Percentiles rank a stretch among this genome's conserved stretches.
Evolutionary conservation across 2,888 invertebrate species (phyloP).

Genomic region (Ypsolopha scabrella): DNA sequence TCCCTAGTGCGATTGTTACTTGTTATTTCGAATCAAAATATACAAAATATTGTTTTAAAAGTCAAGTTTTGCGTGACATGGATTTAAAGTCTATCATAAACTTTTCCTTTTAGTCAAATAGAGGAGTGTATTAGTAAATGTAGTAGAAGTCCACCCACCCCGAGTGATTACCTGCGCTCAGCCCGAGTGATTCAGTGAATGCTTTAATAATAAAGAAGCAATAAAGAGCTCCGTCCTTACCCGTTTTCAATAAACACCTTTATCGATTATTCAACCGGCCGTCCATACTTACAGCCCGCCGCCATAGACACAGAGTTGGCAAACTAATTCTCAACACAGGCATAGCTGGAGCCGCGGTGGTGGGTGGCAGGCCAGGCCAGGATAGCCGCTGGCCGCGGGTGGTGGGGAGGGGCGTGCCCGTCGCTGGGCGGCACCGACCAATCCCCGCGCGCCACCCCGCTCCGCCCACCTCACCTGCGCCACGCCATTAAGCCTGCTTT

Average conservation of each 20-base stretch:
- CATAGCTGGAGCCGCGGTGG: conserved; percentile 63
- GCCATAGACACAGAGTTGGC: conserved; percentile 70
- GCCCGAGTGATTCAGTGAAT: not conserved
- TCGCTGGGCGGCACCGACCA: conserved; percentile 65
- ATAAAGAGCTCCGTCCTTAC: conserved; percentile 63
- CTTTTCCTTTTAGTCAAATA: no score
- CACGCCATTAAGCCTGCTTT: conserved; percentile 62
- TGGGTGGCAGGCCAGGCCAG: conserved; percentile 25
- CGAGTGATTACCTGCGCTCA: not conserved
- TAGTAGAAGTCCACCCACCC: not conserved
- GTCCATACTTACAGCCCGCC: conserved; percentile 67
- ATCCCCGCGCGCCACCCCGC: conserved; percentile 53
- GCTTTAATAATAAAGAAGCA: conserved; percentile 57
- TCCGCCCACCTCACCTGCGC: conserved; percentile 68
- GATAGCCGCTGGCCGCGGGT: conserved; percentile 14
- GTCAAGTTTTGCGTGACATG: no score
- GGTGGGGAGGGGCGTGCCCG: conserved; percentile 46
- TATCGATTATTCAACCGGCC: conserved; percentile 68
- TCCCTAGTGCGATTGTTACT: no score
- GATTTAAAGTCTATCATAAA: no score
- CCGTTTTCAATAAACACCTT: conserved; percentile 71
- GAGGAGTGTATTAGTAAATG: not conserved
- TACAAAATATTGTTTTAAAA: no score
- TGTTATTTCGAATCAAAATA: no score
- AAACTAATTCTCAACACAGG: conserved; percentile 70